A percentile compares a stretch with the other conserved stretches of the same genome.
These are phyloP conservation scores for Anagrus nilaparvatae DNA, from an alignment of 1,140 invertebrate species.

Conservation along the genomic window DNA sequence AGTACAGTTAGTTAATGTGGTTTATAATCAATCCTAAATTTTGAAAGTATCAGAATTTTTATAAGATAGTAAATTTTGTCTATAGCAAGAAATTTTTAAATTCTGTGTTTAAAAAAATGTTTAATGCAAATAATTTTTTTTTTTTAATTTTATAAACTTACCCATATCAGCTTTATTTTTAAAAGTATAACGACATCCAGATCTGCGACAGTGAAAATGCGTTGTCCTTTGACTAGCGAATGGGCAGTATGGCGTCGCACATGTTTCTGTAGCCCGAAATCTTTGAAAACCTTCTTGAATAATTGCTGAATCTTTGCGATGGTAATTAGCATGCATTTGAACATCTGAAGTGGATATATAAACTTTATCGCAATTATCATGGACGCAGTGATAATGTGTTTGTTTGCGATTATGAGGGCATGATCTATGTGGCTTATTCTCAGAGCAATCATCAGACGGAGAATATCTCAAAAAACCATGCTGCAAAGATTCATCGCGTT, in stretches of 20 bases:
- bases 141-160: slow-evolving; percentile 42
- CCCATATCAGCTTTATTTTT: slow-evolving; percentile 99
- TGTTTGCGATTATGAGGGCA: slow-evolving; percentile 95
- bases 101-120: not conserved
- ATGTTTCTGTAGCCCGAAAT: slow-evolving; percentile 86
- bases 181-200: slow-evolving; percentile 88
- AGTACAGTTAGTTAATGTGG: not conserved
- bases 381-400: slow-evolving; percentile 97
- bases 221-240: slow-evolving; percentile 94
- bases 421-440: slow-evolving; percentile 52
- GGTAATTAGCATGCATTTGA: slow-evolving; percentile 99
- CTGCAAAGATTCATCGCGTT: slow-evolving; percentile 90
- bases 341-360: slow-evolving; percentile 98
- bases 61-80: slow-evolving; percentile 3
- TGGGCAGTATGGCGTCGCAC: slow-evolving; percentile 73
- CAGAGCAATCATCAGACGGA: slow-evolving; percentile 82
- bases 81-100: not conserved
- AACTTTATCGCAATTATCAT: slow-evolving; percentile 91
- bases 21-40: not conserved
- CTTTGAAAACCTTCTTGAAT: slow-evolving; percentile 93
- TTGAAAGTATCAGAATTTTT: not conserved
- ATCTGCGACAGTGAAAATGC: slow-evolving; percentile 90
- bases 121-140: not conserved
- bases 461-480: slow-evolving; percentile 95
- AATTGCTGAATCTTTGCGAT: slow-evolving; percentile 94